These are phyloP conservation scores for Papilio polytes DNA, from an alignment of 1,140 invertebrate genomes.

Conservation along the genomic window DNA sequence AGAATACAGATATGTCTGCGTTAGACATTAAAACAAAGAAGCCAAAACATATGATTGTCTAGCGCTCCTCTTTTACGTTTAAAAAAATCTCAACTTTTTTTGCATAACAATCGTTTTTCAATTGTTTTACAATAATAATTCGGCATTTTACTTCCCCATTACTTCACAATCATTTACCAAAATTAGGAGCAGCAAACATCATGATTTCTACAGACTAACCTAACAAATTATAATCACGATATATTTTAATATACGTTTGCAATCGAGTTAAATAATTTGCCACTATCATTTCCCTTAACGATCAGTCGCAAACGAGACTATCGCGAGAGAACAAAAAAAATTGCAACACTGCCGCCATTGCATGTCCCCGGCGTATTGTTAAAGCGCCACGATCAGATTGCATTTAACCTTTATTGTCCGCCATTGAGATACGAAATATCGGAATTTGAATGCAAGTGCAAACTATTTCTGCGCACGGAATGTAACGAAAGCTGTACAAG, in stretches of 20 bases:
- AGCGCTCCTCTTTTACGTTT: too few species aligned
- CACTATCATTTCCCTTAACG: constrained; percentile 38
- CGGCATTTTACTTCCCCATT: not conserved
- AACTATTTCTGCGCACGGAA: not conserved
- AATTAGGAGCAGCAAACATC: not conserved
- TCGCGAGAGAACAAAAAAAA: constrained; percentile 56
- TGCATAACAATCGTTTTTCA: not conserved
- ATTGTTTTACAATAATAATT: not conserved
- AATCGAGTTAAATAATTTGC: constrained; percentile 37
- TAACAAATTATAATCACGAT: not conserved
- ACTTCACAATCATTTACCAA: too few species aligned
- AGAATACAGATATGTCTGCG: not conserved
- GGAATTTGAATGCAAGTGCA: not conserved
- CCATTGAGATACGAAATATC: constrained; percentile 44
- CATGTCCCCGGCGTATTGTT: constrained; percentile 65
- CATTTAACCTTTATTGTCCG: constrained; percentile 70
- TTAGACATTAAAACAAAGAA: too few species aligned
- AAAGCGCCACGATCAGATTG: constrained; percentile 66
- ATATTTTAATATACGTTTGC: not conserved
- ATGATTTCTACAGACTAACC: not conserved
- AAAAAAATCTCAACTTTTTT: not conserved
- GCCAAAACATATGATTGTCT: too few species aligned
- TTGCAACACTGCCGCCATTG: constrained; percentile 54
- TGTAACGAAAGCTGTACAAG: not conserved
- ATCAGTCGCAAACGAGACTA: constrained; percentile 42